phyloP scores from a whole-genome alignment of 2,888 invertebrate genomes.

The Melanchra persicariae region DNA sequence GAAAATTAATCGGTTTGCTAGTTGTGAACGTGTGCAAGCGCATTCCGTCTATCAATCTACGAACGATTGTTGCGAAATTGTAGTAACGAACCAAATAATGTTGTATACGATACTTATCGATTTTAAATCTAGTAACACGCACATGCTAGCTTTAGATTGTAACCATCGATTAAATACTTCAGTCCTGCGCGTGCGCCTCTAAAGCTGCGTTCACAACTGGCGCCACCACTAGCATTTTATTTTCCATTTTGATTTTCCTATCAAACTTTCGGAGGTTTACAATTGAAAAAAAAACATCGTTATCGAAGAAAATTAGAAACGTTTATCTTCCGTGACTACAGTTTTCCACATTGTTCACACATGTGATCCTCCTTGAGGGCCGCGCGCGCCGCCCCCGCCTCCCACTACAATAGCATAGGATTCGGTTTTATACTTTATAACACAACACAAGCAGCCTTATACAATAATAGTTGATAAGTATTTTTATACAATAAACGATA shows the following conservation, averaged over 20 bases:
- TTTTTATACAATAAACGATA: constrained; percentile 87
- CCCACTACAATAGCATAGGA: constrained; percentile 76
- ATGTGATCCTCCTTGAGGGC: constrained; percentile 84
- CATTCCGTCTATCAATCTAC: constrained; percentile 19
- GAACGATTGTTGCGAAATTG: constrained; percentile 20
- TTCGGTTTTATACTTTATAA: constrained; percentile 77
- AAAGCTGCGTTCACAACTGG: constrained; percentile 68
- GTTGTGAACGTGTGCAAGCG: constrained; percentile 66
- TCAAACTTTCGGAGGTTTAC: constrained; percentile 91
- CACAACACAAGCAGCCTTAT: constrained; percentile 86
- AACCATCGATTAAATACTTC: constrained; percentile 31
- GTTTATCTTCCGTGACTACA: constrained; percentile 85
- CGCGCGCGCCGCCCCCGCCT: constrained; percentile 77
- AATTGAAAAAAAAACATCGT: constrained; percentile 83
- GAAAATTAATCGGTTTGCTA: constrained; percentile 78
- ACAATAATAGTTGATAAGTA: constrained; percentile 89
- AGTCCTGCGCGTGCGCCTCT: constrained; percentile 23
- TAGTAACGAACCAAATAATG: constrained; percentile 58
- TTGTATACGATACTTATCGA: constrained; percentile 61
- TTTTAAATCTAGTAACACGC: constrained; percentile 52
- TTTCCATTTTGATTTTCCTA: constrained; percentile 88
- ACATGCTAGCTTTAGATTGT: constrained; percentile 37
- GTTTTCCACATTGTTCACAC: constrained; percentile 78
- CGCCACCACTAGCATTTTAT: constrained; percentile 74
- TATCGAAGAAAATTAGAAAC: constrained; percentile 83